A percentile compares a stretch with the other conserved stretches of the same genome.
These are phyloP conservation scores for Buphagus erythrorhynchus DNA, from an alignment of 2,797 vertebrate genomes.

Conservation along the genomic window DNA sequence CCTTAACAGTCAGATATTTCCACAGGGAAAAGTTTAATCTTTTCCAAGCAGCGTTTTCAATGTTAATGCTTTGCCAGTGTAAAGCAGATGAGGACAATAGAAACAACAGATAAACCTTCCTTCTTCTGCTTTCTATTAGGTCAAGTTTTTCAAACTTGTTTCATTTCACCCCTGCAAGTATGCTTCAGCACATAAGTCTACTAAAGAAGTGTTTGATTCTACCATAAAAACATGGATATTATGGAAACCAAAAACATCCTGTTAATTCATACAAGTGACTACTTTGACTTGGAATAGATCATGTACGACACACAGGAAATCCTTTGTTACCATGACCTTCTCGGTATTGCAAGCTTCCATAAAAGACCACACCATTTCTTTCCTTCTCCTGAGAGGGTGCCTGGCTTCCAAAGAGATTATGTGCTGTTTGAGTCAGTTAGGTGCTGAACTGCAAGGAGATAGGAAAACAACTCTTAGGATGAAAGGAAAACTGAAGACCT, in stretches of 20 bases:
- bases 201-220: neutral
- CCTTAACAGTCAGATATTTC: neutral
- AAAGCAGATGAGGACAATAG: neutral
- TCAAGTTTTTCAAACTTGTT: neutral
- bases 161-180: neutral
- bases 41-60: neutral
- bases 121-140: constrained; percentile 1
- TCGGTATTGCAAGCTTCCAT: neutral
- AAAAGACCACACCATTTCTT: neutral
- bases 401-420: neutral
- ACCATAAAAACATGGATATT: neutral
- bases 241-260: neutral
- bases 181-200: neutral
- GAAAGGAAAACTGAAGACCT: neutral
- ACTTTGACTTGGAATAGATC: neutral
- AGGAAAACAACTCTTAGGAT: neutral
- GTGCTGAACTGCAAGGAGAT: neutral
- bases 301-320: neutral
- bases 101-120: neutral
- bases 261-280: neutral
- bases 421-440: neutral
- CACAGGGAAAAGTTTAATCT: neutral
- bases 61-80: neutral
- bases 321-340: neutral
- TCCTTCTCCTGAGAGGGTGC: neutral